Evolutionary conservation across 1,140 invertebrate genomes (phyloP).

Genomic region (Protaetia brevitarsis): DNA sequence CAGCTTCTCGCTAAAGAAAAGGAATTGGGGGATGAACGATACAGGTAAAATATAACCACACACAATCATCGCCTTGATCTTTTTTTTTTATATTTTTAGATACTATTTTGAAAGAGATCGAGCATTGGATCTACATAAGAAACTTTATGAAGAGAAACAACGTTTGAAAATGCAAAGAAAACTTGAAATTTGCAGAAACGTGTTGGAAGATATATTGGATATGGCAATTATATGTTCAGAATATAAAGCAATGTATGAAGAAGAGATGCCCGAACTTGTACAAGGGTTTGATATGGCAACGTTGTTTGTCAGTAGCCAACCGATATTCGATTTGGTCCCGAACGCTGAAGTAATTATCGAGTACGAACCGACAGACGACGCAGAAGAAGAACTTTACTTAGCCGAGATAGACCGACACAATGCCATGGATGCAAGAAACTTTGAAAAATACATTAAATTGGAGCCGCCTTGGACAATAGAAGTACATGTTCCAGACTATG

Average conservation of each 20-base stretch:
- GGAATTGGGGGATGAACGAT: constrained; percentile 46
- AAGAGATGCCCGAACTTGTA: constrained; percentile 49
- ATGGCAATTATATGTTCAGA: constrained; percentile 53
- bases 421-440: constrained; percentile 43
- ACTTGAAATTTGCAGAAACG: constrained; percentile 52
- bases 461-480: constrained; percentile 44
- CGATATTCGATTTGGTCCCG: no score
- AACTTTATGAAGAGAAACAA: constrained; percentile 51
- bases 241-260: constrained; percentile 48
- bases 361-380: constrained; percentile 25
- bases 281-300: constrained; percentile 55
- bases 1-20: constrained; percentile 51
- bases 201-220: constrained; percentile 53
- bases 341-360: constrained; percentile 24
- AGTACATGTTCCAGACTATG: constrained; percentile 21
- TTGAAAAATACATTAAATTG: constrained; percentile 45
- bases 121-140: constrained; percentile 52
- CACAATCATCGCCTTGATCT: not conserved
- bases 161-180: constrained; percentile 49
- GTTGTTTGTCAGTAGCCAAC: no score
- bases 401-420: constrained; percentile 40
- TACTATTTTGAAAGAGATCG: constrained; percentile 54
- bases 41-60: not conserved
- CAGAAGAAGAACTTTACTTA: constrained; percentile 27
- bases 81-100: not conserved